phyloP scores from a whole-genome alignment of 1,140 invertebrate species.

The Drosophila sproati region DNA sequence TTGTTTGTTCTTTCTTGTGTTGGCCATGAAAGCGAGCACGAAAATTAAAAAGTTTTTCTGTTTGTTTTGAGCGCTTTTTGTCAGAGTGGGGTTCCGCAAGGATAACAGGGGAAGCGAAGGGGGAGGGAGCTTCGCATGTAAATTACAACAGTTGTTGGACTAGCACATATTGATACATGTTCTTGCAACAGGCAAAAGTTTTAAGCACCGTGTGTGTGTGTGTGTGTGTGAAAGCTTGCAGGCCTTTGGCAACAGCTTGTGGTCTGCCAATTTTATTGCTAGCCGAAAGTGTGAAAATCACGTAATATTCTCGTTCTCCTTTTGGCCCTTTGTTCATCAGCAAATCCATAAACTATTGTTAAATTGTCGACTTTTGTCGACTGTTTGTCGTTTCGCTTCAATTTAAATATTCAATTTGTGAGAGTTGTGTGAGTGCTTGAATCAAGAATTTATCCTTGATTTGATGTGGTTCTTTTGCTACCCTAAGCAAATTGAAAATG shows the following conservation, averaged over 20 bases:
- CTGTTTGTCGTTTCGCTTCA: no score
- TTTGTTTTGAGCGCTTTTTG: slow-evolving; percentile 37
- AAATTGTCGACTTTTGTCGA: slow-evolving; percentile 17
- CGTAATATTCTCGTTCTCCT: neutral
- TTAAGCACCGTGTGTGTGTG: slow-evolving; percentile 10
- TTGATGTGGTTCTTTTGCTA: no score
- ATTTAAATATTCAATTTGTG: no score
- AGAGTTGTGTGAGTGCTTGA: no score
- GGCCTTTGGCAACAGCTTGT: slow-evolving; percentile 59
- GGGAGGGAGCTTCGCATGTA: slow-evolving; percentile 38
- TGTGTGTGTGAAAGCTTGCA: neutral
- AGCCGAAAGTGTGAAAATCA: slow-evolving; percentile 11
- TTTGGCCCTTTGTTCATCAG: slow-evolving; percentile 38
- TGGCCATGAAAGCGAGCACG: slow-evolving; percentile 68
- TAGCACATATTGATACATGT: slow-evolving; percentile 77
- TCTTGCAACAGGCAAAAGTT: slow-evolving; percentile 49
- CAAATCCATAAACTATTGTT: slow-evolving; percentile 56
- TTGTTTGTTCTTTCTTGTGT: neutral
- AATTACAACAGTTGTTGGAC: slow-evolving; percentile 70
- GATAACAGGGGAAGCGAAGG: neutral
- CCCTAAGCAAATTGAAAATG: no score
- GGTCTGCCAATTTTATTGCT: slow-evolving; percentile 32
- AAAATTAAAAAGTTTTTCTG: slow-evolving; percentile 78
- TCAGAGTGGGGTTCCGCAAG: neutral
- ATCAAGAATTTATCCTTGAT: no score